A percentile compares a stretch with the other conserved stretches of the same genome.
Conservation (phyloP, 2,797 vertebrate species). For the Hylomyscus alleni region DNA sequence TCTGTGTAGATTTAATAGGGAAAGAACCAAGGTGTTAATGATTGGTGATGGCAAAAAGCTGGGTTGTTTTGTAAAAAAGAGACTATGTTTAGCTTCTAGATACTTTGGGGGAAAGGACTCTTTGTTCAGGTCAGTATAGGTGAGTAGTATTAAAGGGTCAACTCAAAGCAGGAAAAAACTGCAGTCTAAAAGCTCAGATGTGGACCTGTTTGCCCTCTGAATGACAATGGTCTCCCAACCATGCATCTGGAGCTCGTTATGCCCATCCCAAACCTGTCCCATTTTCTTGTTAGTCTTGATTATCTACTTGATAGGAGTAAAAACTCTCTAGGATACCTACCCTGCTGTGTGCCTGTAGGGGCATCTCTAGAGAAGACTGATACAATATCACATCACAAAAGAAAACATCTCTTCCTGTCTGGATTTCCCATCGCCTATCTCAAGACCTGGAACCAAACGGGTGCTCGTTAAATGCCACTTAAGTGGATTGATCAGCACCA, state of each 20-base stretch:
- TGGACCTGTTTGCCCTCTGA: neutral
- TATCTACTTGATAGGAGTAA: neutral
- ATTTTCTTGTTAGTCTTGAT: neutral
- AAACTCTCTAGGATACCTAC: neutral
- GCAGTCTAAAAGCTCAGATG: neutral
- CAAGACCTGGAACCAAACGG: neutral
- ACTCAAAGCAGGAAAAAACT: neutral
- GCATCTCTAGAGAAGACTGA: neutral
- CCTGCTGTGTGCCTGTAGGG: neutral
- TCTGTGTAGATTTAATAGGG: neutral
- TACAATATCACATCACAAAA: neutral
- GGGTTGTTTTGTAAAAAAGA: neutral
- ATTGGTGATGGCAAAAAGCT: neutral
- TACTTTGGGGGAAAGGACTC: neutral
- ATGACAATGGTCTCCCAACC: neutral
- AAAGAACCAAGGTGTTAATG: neutral
- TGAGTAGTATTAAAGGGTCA: neutral
- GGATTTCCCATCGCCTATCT: neutral
- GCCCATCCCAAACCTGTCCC: neutral
- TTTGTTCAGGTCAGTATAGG: neutral
- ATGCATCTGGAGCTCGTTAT: neutral
- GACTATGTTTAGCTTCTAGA: neutral
- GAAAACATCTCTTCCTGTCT: neutral
- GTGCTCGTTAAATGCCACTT: neutral
- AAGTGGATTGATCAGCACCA: neutral